Evolutionary conservation across 2,113 vertebrate genomes (phyloP).

Genomic region (Calidris pygmaea): DNA sequence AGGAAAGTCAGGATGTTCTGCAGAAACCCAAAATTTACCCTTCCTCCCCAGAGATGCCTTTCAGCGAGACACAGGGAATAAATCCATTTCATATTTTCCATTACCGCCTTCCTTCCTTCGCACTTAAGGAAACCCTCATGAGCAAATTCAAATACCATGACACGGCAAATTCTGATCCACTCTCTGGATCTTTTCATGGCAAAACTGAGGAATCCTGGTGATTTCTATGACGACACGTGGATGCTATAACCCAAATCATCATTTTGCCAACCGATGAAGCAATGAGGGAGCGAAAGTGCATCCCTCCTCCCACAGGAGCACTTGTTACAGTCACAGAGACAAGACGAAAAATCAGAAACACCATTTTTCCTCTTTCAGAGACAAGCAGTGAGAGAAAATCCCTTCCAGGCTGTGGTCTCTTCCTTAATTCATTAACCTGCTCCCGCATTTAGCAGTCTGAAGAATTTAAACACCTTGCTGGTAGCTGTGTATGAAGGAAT

Average conservation of each 20-base stretch:
- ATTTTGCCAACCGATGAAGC: not conserved
- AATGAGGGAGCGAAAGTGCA: not conserved
- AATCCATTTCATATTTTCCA: not conserved
- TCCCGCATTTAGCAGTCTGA: not conserved
- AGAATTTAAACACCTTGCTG: not conserved
- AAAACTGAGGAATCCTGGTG: not conserved
- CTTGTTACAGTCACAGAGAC: not conserved
- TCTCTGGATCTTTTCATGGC: not conserved
- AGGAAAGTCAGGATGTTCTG: not conserved
- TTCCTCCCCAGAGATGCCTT: not conserved
- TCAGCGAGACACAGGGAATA: not conserved
- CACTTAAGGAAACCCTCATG: not conserved
- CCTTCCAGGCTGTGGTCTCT: not conserved
- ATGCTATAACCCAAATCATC: not conserved
- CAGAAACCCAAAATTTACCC: not conserved
- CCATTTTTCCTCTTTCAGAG: not conserved
- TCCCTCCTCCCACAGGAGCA: not conserved
- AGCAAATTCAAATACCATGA: not conserved
- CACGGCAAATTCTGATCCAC: not conserved
- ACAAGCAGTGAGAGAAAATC: not conserved
- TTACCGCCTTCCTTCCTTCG: not conserved
- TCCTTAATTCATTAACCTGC: not conserved
- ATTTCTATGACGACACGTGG: not conserved
- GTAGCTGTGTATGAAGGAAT: fast-evolving
- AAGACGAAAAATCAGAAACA: too few relatives aligned